Evolutionary conservation across 2,797 vertebrate genomes (phyloP).

Genomic region (Chelmon rostratus): DNA sequence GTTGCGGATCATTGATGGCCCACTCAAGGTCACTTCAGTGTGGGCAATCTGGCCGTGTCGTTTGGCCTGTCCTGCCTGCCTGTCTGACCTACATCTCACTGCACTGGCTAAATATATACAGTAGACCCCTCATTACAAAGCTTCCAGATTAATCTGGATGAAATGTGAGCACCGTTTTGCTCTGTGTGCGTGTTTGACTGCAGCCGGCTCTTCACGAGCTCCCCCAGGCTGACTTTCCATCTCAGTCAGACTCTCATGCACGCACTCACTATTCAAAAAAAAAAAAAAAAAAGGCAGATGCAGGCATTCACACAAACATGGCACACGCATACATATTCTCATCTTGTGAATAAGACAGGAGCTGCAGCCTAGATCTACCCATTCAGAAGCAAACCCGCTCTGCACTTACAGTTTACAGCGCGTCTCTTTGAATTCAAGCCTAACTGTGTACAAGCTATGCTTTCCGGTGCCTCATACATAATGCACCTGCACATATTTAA

Average conservation of each 20-base stretch:
- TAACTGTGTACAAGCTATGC: slow-evolving; percentile 15
- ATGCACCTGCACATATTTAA: slow-evolving; percentile 83
- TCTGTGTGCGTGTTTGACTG: slow-evolving; percentile 30
- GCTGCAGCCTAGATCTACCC: slow-evolving; percentile 17
- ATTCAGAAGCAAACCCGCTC: slow-evolving; percentile 42
- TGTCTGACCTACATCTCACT: slow-evolving; percentile 81
- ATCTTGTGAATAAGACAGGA: slow-evolving; percentile 40
- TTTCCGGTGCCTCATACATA: slow-evolving; percentile 53
- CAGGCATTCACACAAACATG: slow-evolving; percentile 43
- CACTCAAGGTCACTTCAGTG: slow-evolving; percentile 78
- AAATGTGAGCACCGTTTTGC: slow-evolving; percentile 72
- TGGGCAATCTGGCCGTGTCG: slow-evolving; percentile 74
- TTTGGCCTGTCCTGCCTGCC: slow-evolving; percentile 68
- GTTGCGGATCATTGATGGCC: slow-evolving; percentile 63
- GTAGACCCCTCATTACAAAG: slow-evolving; percentile 78
- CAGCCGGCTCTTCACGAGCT: slow-evolving; percentile 43
- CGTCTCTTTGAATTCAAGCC: slow-evolving; percentile 35
- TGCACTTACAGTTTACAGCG: slow-evolving; percentile 1
- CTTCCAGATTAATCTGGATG: slow-evolving; percentile 79
- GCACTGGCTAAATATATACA: slow-evolving; percentile 82
- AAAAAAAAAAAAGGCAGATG: slow-evolving; percentile 28
- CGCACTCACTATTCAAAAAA: neutral
- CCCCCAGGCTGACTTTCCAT: slow-evolving; percentile 52
- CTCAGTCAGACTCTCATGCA: slow-evolving; percentile 33
- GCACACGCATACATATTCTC: slow-evolving; percentile 21